These are phyloP conservation scores for Stichodactyla mertensii DNA, from an alignment of 64 coral and sea anemone species.

Conservation along the genomic window DNA sequence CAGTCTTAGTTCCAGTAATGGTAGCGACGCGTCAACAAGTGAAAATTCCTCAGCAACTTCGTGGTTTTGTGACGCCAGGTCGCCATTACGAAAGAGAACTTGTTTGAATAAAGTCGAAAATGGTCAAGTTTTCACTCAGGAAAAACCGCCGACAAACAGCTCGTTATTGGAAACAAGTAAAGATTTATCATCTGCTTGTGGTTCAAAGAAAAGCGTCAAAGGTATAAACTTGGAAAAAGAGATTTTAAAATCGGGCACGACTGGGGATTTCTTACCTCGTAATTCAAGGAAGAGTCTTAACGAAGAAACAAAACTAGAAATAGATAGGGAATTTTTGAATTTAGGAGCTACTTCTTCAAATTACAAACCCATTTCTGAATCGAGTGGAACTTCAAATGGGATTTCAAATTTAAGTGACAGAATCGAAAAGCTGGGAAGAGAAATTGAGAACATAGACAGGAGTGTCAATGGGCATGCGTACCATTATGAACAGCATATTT, in stretches of 20 bases:
- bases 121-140: neutral
- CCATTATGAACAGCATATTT: neutral
- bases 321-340: slow-evolving; percentile 14
- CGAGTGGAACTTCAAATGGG: slow-evolving; percentile 3
- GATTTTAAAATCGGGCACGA: neutral
- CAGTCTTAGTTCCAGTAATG: neutral
- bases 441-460: neutral
- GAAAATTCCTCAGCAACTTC: neutral
- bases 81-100: slow-evolving; percentile 10
- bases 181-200: neutral
- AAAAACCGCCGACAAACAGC: neutral
- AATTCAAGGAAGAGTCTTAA: neutral
- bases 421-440: slow-evolving; percentile 3
- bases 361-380: neutral
- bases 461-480: neutral
- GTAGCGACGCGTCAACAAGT: too few species aligned
- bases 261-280: neutral
- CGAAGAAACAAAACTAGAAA: neutral
- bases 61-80: neutral
- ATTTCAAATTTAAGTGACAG: neutral
- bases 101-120: neutral
- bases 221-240: neutral
- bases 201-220: neutral
- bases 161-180: neutral
- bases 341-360: slow-evolving; percentile 5